These are phyloP conservation scores for Teinopalpus imperialis DNA, from an alignment of 2,888 invertebrate genomes.

Conservation along the genomic window DNA sequence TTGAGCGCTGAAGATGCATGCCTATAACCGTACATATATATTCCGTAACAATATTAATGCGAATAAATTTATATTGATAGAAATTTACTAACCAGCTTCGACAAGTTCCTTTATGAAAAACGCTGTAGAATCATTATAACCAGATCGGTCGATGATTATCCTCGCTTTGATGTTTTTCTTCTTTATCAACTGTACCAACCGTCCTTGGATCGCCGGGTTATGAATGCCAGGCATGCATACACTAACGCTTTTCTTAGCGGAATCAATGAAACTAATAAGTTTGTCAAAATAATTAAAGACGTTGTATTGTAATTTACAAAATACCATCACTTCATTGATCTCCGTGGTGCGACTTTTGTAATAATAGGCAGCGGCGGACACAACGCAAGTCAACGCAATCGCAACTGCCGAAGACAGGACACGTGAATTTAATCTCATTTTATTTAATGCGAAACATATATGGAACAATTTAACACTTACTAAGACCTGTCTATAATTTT, in stretches of 20 bases:
- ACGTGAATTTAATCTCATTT: conserved; percentile 65
- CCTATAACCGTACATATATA: too few species aligned
- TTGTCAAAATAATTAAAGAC: conserved; percentile 72
- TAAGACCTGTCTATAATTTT: conserved; percentile 57
- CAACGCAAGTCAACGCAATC: conserved; percentile 65
- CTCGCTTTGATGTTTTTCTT: conserved; percentile 61
- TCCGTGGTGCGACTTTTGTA: conserved; percentile 60
- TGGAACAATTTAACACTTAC: conserved; percentile 38
- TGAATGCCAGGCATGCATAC: conserved; percentile 76
- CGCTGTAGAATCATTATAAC: conserved; percentile 63
- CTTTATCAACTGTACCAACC: conserved; percentile 58
- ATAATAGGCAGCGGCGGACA: conserved; percentile 68
- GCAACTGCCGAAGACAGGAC: conserved; percentile 66
- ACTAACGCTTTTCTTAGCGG: conserved; percentile 58
- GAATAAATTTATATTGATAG: too few species aligned
- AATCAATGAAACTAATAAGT: conserved; percentile 66
- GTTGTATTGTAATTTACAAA: conserved; percentile 73
- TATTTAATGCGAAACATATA: conserved; percentile 67
- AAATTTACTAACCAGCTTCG: conserved; percentile 57
- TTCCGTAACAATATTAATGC: too few species aligned
- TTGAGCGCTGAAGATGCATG: too few species aligned
- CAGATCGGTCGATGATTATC: conserved; percentile 65
- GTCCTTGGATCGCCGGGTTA: conserved; percentile 70
- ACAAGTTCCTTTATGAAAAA: conserved; percentile 66
- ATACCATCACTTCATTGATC: conserved; percentile 76